Percentiles rank a stretch among this genome's conserved stretches.
Evolutionary conservation across 2,888 invertebrate species (phyloP).

Genomic region (Heteropelma amictum): DNA sequence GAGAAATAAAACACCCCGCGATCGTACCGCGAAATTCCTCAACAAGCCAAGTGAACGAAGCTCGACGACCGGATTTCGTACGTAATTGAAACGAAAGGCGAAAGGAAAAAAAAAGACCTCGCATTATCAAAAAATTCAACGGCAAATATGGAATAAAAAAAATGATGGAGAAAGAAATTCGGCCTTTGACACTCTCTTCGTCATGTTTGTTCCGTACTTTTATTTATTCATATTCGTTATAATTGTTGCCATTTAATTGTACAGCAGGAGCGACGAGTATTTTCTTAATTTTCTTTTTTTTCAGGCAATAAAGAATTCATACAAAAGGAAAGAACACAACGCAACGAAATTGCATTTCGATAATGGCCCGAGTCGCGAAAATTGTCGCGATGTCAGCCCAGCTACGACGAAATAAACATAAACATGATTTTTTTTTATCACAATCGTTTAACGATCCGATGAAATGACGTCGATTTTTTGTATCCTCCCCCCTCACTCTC

Average conservation of each 20-base stretch:
- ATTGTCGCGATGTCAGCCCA: not conserved
- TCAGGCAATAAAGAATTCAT: slow-evolving; percentile 35
- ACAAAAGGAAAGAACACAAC: slow-evolving; percentile 12
- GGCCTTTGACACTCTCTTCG: not conserved
- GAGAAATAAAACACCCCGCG: not conserved
- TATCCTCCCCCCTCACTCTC: not conserved
- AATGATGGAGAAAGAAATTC: slow-evolving; percentile 6
- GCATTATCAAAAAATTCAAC: not conserved
- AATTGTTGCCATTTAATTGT: slow-evolving; percentile 32
- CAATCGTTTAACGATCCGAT: slow-evolving; percentile 3
- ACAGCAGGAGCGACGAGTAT: slow-evolving; percentile 51
- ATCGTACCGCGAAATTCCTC: slow-evolving; percentile 7
- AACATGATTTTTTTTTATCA: not conserved
- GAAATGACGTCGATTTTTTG: slow-evolving; percentile 15
- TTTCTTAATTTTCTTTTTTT: not conserved
- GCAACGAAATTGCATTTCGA: slow-evolving; percentile 28
- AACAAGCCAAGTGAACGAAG: not conserved
- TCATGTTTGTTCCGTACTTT: slow-evolving; percentile 42
- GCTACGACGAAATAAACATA: slow-evolving; percentile 32
- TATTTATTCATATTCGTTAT: slow-evolving; percentile 37
- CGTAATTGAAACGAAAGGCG: not conserved
- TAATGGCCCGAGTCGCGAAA: not conserved
- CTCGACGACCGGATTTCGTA: not conserved
- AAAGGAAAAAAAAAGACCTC: not conserved
- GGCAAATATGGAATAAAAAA: slow-evolving; percentile 12